Percentiles rank a stretch among this genome's conserved stretches.
These are phyloP conservation scores for Melanotaenia parkinsoni DNA, from an alignment of 2,797 vertebrate species.

Conservation along the genomic window DNA sequence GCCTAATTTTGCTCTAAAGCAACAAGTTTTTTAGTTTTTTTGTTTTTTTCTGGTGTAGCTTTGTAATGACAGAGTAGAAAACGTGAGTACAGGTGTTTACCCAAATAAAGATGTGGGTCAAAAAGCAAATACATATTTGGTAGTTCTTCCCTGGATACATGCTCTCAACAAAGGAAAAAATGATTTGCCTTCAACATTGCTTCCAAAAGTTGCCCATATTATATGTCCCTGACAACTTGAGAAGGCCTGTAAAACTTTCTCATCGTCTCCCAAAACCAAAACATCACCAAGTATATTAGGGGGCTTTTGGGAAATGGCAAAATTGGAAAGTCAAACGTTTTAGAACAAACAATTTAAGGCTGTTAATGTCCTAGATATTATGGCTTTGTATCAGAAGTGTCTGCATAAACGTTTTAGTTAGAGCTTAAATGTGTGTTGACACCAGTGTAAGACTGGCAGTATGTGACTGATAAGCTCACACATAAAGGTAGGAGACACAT, in stretches of 20 bases:
- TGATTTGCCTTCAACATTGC: constrained; percentile 28
- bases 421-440: neutral
- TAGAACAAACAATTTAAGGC: constrained; percentile 38
- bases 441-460: neutral
- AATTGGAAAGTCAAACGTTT: neutral
- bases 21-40: neutral
- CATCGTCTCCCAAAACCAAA: constrained; percentile 38
- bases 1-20: neutral
- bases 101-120: neutral
- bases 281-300: constrained; percentile 11
- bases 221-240: constrained; percentile 16
- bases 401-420: neutral
- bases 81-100: neutral
- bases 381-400: constrained; percentile 15
- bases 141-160: neutral
- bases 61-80: neutral
- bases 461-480: neutral
- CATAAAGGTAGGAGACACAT: neutral
- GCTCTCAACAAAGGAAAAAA: neutral
- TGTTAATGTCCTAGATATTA: constrained; percentile 27
- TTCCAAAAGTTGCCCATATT: constrained; percentile 29
- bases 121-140: neutral
- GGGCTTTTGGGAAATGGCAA: neutral
- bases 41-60: neutral
- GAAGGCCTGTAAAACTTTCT: constrained; percentile 20